Conservation (phyloP, 2,888 invertebrate species). For the Leptarthrus brevirostris region DNA sequence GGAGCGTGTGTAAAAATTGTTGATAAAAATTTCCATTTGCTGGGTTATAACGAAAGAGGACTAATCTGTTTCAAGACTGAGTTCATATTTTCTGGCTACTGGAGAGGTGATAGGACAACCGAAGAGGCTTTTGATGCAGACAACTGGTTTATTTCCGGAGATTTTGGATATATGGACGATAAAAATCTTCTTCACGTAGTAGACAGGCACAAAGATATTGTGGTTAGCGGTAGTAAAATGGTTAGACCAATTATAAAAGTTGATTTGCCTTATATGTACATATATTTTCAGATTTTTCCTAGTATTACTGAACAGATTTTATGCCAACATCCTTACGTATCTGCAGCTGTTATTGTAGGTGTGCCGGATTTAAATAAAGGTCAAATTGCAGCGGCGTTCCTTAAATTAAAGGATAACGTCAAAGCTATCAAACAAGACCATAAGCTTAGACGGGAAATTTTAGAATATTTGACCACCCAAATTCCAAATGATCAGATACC, state of each 20-base stretch:
- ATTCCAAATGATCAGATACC: slow-evolving; percentile 11
- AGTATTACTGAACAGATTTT: slow-evolving; percentile 9
- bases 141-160: slow-evolving; percentile 19
- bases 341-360: slow-evolving; percentile 35
- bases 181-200: not conserved
- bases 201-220: slow-evolving; percentile 1
- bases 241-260: not conserved
- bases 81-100: slow-evolving; percentile 24
- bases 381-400: slow-evolving; percentile 41
- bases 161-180: slow-evolving; percentile 34
- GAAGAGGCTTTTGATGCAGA: not conserved
- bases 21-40: slow-evolving; percentile 27
- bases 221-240: not conserved
- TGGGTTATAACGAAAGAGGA: slow-evolving; percentile 37
- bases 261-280: too few relatives aligned
- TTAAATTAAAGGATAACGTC: not conserved
- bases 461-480: not conserved
- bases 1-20: slow-evolving; percentile 16
- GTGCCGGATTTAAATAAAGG: slow-evolving; percentile 39
- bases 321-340: not conserved
- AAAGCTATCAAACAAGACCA: not conserved
- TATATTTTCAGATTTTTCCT: slow-evolving; percentile 33
- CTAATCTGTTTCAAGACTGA: slow-evolving; percentile 37
- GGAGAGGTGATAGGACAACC: slow-evolving; percentile 14
- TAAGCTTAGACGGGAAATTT: not conserved